Conservation (phyloP, 2,888 invertebrate genomes). For the Agonopterix subpropinquella region DNA sequence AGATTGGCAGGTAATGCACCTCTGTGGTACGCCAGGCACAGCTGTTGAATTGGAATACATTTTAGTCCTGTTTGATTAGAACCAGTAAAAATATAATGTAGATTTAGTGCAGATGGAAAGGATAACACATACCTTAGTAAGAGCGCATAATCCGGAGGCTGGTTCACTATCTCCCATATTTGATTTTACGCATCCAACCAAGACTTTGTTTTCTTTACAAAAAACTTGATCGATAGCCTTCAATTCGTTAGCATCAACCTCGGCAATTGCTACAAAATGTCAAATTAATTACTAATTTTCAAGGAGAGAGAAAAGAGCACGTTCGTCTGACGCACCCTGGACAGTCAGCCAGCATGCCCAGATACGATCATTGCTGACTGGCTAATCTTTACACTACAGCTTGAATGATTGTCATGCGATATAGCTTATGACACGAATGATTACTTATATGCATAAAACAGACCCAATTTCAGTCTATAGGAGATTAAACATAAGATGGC, state of each 20-base stretch:
- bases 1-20: slow-evolving; percentile 36
- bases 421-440: no score
- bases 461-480: no score
- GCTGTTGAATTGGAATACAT: slow-evolving; percentile 14
- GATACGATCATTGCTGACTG: no score
- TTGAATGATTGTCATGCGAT: no score
- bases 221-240: slow-evolving; percentile 75
- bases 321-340: no score
- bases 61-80: slow-evolving; percentile 25
- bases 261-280: slow-evolving; percentile 52
- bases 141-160: slow-evolving; percentile 57
- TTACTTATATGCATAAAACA: background rate
- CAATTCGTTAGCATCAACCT: slow-evolving; percentile 78
- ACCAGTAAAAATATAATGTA: background rate
- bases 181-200: slow-evolving; percentile 59
- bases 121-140: slow-evolving; percentile 61
- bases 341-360: no score
- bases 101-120: background rate
- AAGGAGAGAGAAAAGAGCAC: no score
- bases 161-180: slow-evolving; percentile 50
- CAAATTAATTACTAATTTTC: no score
- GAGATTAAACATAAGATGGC: no score
- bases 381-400: no score
- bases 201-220: slow-evolving; percentile 63
- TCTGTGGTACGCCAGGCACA: slow-evolving; percentile 33